Evolutionary conservation across 2,113 vertebrate species (phyloP).

Genomic region (Dolichotis patagonum): DNA sequence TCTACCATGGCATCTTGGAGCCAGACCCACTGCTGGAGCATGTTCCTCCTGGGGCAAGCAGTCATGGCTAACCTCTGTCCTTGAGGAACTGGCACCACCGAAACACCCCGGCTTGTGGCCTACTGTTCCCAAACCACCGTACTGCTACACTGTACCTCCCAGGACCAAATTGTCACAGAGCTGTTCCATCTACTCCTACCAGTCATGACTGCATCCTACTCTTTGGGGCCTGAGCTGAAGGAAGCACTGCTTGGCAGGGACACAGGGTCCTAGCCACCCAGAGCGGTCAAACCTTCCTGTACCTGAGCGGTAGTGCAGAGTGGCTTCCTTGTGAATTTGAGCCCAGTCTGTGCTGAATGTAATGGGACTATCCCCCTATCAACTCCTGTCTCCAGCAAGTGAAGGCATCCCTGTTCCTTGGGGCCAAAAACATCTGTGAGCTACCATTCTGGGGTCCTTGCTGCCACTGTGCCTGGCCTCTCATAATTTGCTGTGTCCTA

Average conservation of each 20-base stretch:
- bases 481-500: no score
- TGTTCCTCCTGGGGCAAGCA: not conserved
- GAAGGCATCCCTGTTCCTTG: not conserved
- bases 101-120: not conserved
- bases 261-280: not conserved
- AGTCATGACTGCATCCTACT: not conserved
- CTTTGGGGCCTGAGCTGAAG: not conserved
- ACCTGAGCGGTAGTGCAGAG: not conserved
- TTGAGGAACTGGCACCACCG: not conserved
- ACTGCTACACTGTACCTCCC: no score
- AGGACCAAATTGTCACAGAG: not conserved
- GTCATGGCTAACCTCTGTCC: not conserved
- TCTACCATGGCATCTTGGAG: not conserved
- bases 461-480: not conserved
- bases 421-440: not conserved
- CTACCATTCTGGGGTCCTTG: no score
- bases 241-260: not conserved
- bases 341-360: not conserved
- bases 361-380: not conserved
- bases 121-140: not conserved
- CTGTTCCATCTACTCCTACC: not conserved
- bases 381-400: not conserved
- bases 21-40: not conserved
- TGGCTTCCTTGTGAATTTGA: not conserved
- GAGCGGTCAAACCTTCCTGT: not conserved